A percentile compares a stretch with the other conserved stretches of the same genome.
Evolutionary conservation across 1,140 invertebrate genomes (phyloP).

Genomic region (Pseudomyrmex flavicornis): DNA sequence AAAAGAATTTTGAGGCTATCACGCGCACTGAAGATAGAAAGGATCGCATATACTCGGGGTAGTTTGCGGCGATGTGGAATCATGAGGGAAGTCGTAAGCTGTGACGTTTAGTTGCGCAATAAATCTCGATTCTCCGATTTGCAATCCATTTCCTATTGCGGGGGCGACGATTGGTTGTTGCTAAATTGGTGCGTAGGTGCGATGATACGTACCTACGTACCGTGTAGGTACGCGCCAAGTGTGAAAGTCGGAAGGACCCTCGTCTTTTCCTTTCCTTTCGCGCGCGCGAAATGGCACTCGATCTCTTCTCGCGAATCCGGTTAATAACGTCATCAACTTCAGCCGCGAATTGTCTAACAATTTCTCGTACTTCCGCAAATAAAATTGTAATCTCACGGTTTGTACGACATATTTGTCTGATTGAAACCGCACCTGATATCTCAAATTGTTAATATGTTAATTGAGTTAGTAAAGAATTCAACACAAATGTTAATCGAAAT

Average conservation of each 20-base stretch:
- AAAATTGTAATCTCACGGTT: conserved; percentile 7
- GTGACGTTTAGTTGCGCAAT: conserved; percentile 84
- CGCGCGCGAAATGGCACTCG: conserved; percentile 33
- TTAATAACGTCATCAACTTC: background rate
- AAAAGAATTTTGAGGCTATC: background rate
- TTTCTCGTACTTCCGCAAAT: background rate
- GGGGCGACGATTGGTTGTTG: conserved; percentile 81
- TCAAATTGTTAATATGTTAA: conserved; percentile 4
- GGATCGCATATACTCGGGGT: conserved; percentile 69
- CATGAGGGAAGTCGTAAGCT: conserved; percentile 79
- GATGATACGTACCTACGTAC: conserved; percentile 79
- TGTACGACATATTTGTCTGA: background rate
- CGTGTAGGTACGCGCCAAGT: conserved; percentile 78
- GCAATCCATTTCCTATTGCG: conserved; percentile 84
- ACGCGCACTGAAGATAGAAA: conserved; percentile 13
- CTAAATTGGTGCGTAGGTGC: conserved; percentile 83
- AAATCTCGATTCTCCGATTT: conserved; percentile 85
- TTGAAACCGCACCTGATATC: background rate
- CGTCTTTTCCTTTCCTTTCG: conserved; percentile 49
- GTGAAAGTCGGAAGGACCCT: conserved; percentile 83
- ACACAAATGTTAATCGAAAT: background rate
- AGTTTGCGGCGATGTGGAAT: conserved; percentile 70
- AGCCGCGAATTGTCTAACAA: conserved; percentile 17
- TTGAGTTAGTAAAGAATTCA: background rate
- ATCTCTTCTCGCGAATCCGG: conserved; percentile 32